Evolutionary conservation across 2,888 invertebrate genomes (phyloP).

Genomic region (Euplagia quadripunctaria): DNA sequence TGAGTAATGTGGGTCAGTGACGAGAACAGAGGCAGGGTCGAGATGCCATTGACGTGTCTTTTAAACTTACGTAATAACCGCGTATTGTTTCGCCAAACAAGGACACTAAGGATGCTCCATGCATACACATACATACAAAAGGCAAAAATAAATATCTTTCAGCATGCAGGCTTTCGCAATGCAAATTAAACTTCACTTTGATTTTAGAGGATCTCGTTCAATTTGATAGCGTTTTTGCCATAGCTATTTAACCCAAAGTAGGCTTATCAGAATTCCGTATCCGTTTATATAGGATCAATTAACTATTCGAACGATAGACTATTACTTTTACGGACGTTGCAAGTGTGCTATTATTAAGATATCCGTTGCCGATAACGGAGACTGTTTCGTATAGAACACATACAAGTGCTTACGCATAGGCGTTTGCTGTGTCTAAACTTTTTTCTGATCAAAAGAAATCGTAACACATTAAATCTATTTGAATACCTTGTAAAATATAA

Average conservation of each 20-base stretch:
- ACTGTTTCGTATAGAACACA: too few species aligned
- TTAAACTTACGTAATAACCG: conserved; percentile 73
- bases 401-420: too few species aligned
- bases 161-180: conserved; percentile 38
- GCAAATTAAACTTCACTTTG: conserved; percentile 34
- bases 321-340: conserved; percentile 34
- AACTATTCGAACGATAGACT: conserved; percentile 33
- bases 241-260: conserved; percentile 4
- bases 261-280: conserved; percentile 16
- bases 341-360: conserved; percentile 31
- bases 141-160: conserved; percentile 48
- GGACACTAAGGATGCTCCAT: conserved; percentile 66
- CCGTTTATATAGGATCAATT: conserved; percentile 26
- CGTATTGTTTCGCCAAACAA: conserved; percentile 77
- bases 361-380: conserved; percentile 25
- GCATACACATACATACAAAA: conserved; percentile 35
- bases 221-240: conserved; percentile 7
- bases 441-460: neutral
- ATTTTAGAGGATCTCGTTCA: conserved; percentile 18
- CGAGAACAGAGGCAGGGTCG: conserved; percentile 84
- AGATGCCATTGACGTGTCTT: conserved; percentile 83
- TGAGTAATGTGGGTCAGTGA: conserved; percentile 85
- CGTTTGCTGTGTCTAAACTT: too few species aligned
- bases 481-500: conserved; percentile 2
- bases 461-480: neutral